Percentiles rank a stretch among this genome's conserved stretches.
Conservation (phyloP, 1,140 invertebrate species). For the Tigriopus japonicus region DNA sequence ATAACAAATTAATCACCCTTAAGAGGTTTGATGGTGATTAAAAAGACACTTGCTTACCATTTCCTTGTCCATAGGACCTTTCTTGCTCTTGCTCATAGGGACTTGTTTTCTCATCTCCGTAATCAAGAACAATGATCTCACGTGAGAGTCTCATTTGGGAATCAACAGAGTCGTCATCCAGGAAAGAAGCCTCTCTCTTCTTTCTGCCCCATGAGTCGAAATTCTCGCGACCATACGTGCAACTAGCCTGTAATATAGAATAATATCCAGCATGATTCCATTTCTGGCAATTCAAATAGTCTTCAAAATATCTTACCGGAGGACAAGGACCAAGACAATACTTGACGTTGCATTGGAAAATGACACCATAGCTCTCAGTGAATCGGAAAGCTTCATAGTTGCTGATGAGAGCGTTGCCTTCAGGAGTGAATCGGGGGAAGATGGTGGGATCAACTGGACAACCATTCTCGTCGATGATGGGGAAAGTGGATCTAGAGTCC, state of each 20-base stretch:
- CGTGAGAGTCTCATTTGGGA: conserved; percentile 81
- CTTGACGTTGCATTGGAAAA: conserved; percentile 92
- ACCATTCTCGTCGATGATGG: conserved; percentile 87
- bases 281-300: too few relatives aligned
- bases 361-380: conserved; percentile 85
- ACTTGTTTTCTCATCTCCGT: conserved; percentile 53
- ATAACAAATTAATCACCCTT: too few relatives aligned
- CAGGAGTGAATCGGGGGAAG: conserved; percentile 71
- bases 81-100: conserved; percentile 15
- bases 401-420: conserved; percentile 65
- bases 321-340: conserved; percentile 86
- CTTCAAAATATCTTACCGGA: conserved; percentile 55
- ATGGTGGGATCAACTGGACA: conserved; percentile 82
- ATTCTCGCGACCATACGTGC: conserved; percentile 67
- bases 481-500: conserved; percentile 84
- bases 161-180: conserved; percentile 27
- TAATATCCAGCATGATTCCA: too few relatives aligned
- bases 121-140: conserved; percentile 75
- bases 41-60: neutral
- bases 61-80: neutral
- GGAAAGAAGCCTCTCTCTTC: conserved; percentile 40
- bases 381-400: conserved; percentile 86
- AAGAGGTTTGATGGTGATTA: neutral
- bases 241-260: conserved; percentile 43
- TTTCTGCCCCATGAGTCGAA: conserved; percentile 58